These are phyloP conservation scores for Chaetodon trifasciatus DNA, from an alignment of 2,797 vertebrate genomes.

Conservation along the genomic window DNA sequence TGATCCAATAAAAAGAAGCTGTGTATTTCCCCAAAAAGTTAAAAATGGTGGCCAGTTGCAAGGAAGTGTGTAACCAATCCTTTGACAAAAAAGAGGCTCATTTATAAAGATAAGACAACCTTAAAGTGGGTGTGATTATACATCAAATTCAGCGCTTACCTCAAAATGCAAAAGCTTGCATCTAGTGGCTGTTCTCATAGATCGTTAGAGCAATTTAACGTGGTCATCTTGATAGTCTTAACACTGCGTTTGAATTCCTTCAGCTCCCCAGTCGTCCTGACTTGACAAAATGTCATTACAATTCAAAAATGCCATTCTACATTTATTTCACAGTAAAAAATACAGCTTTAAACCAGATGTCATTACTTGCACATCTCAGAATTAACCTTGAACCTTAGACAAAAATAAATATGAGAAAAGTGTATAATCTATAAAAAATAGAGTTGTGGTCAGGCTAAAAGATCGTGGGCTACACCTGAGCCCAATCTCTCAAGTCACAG, in stretches of 20 bases:
- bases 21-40: too few relatives aligned
- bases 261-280: background rate
- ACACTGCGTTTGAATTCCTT: background rate
- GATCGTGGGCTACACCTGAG: background rate
- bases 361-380: constrained; percentile 42
- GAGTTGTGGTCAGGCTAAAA: constrained; percentile 2
- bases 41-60: too few relatives aligned
- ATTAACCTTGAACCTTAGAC: constrained; percentile 11
- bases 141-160: constrained; percentile 75
- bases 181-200: background rate
- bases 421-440: constrained; percentile 12
- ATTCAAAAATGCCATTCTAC: constrained; percentile 38
- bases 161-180: constrained; percentile 1
- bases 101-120: background rate
- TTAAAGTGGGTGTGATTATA: constrained; percentile 51
- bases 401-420: constrained; percentile 38
- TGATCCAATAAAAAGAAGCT: too few relatives aligned
- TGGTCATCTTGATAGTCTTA: background rate
- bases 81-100: background rate
- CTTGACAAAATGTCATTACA: constrained; percentile 38
- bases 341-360: constrained; percentile 32
- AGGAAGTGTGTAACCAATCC: too few relatives aligned
- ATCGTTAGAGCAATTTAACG: background rate
- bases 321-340: constrained; percentile 71
- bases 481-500: constrained; percentile 29